These are phyloP conservation scores for Dione juno DNA, from an alignment of 2,888 invertebrate genomes.

Conservation along the genomic window DNA sequence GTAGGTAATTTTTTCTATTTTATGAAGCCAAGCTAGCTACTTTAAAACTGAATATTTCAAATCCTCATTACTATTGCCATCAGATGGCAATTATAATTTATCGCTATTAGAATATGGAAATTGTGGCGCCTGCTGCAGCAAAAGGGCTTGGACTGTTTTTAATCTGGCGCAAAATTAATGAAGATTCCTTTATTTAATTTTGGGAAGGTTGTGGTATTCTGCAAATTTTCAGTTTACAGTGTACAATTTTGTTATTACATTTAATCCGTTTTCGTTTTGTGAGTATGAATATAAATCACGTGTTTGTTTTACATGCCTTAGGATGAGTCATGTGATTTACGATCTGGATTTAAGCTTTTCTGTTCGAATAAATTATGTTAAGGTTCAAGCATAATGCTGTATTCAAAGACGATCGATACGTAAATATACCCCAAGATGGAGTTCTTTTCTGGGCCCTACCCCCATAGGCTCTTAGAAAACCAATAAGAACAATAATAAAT, in stretches of 20 bases:
- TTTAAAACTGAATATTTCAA: conserved; percentile 32
- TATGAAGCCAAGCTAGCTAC: not conserved
- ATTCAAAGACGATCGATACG: conserved; percentile 52
- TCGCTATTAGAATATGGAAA: conserved; percentile 71
- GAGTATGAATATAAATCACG: conserved; percentile 51
- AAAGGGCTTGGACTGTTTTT: conserved; percentile 68
- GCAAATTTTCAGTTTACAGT: conserved; percentile 47
- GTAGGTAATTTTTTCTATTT: not conserved
- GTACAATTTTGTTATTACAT: conserved; percentile 53
- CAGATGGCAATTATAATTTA: conserved; percentile 66
- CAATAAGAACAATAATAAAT: conserved; percentile 84
- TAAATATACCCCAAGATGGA: conserved; percentile 59
- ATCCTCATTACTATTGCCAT: conserved; percentile 49
- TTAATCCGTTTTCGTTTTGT: conserved; percentile 52
- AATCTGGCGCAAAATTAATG: conserved; percentile 72
- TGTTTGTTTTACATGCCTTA: conserved; percentile 51
- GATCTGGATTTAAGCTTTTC: conserved; percentile 44
- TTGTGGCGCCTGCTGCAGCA: conserved; percentile 58
- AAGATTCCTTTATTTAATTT: conserved; percentile 66
- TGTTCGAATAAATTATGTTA: conserved; percentile 39
- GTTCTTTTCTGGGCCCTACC: conserved; percentile 51
- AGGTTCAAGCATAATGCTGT: conserved; percentile 32
- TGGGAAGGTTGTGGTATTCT: conserved; percentile 52
- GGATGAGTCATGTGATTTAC: conserved; percentile 50
- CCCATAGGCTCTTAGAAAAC: conserved; percentile 71